These are phyloP conservation scores for Xylocopa sonorina DNA, from an alignment of 1,140 invertebrate species.

Conservation along the genomic window DNA sequence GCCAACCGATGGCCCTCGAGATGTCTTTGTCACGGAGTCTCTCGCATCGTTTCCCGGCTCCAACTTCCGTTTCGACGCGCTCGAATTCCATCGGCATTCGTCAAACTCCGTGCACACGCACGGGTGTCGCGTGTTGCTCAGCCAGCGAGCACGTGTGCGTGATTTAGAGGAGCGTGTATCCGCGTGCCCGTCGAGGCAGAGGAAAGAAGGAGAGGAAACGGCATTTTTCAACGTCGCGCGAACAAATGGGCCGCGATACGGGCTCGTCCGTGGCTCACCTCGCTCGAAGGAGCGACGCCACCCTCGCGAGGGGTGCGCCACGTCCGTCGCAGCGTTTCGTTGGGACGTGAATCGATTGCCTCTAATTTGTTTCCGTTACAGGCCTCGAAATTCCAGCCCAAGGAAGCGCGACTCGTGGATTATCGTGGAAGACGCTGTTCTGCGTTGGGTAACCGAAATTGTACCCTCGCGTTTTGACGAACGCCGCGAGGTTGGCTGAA, in stretches of 20 bases:
- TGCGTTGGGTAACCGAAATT: neutral
- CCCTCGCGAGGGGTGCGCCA: neutral
- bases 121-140: neutral
- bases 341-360: constrained; percentile 2
- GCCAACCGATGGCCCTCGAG: neutral
- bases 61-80: no score
- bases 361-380: constrained; percentile 10
- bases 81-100: neutral
- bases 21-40: neutral
- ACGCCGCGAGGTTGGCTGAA: constrained; percentile 1
- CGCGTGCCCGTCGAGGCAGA: constrained; percentile 53
- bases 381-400: neutral
- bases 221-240: constrained; percentile 68
- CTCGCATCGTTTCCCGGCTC: neutral
- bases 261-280: constrained; percentile 35
- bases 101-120: neutral
- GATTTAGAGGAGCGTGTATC: constrained; percentile 34
- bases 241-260: constrained; percentile 66
- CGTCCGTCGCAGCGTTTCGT: no score
- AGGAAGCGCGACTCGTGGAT: neutral
- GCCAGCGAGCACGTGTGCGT: neutral
- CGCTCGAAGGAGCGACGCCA: no score
- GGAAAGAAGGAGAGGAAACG: constrained; percentile 67
- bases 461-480: neutral
- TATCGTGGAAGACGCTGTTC: neutral